phyloP scores from a whole-genome alignment of 2,113 vertebrate species.

The Montifringilla adamsi region DNA sequence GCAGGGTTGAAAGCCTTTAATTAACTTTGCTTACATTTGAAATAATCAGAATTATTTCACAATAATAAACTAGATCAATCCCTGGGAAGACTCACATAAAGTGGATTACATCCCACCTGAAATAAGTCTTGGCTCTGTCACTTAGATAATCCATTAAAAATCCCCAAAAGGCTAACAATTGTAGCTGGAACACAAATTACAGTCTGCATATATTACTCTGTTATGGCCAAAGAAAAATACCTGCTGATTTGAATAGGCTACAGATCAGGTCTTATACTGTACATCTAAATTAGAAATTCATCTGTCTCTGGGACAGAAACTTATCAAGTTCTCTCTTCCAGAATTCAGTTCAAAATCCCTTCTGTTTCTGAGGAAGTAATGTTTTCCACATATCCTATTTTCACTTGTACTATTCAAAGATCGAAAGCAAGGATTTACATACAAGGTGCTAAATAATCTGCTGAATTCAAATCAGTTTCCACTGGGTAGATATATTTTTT shows the following conservation, averaged over 20 bases:
- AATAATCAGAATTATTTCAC: not conserved
- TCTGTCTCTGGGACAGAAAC: not conserved
- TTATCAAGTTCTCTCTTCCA: not conserved
- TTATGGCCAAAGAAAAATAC: not conserved
- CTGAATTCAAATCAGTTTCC: slow-evolving; percentile 64
- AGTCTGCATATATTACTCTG: not conserved
- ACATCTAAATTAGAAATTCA: not conserved
- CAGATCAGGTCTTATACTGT: not conserved
- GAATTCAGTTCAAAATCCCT: not conserved
- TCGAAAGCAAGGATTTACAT: slow-evolving; percentile 61
- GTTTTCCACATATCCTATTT: not conserved
- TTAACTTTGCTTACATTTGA: slow-evolving; percentile 5
- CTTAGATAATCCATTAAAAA: not conserved
- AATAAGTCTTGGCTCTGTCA: not conserved
- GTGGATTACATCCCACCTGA: not conserved
- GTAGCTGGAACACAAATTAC: not conserved
- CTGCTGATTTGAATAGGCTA: not conserved
- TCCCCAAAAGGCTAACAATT: not conserved
- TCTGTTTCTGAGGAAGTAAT: slow-evolving; percentile 1
- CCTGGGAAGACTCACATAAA: not conserved
- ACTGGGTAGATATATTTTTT: slow-evolving; percentile 1
- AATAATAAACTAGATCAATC: not conserved
- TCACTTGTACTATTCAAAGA: slow-evolving; percentile 60
- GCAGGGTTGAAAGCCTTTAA: not conserved
- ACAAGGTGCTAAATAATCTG: not conserved